Base-by-base conservation (phyloP, 2,797 vertebrate species). In the Eutrigla gurnardus region DNA sequence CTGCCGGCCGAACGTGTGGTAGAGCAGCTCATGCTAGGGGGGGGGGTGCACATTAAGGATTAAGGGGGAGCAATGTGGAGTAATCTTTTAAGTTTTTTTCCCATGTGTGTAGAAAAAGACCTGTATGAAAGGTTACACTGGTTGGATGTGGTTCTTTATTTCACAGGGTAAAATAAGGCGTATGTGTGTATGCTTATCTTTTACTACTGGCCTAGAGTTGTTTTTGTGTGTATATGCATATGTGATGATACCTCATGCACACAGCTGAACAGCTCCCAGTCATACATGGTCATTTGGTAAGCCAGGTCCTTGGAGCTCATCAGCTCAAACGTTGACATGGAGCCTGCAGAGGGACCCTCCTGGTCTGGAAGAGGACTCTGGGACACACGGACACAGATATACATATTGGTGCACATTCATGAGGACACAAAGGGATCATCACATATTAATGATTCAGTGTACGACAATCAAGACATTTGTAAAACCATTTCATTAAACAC, bases 271-370 rank as follows among this genome's bases (percentile, higher is more conserved):
- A 99, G 97, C 71, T 99, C 98, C 98, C 97, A 99, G 78, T 99
- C 98, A 74, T 96, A 98, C 86, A 97, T 87, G 6, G 98, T 99
- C 97, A 99, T 98, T 85, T 99, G 98, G 91, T 97, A 96, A 7
- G 98, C 98, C 88, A 99, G 90, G 85, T 99, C 98, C 90, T 98
- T 99, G 18, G 98, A 99, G 89, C 98, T 99, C 98, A 99, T 99
- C 86, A 99, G 91, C 92, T 99, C 98, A 78, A 99, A 99, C 0
- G 96, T 98, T 86, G 96, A 96, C 91, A 99, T 95, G 57, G 97
- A 98, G 65, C 98, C 97, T 52, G 95, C 60, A 15, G 97, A 95
- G 7, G 98, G 97, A 63, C 98, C 98, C 85, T 99, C 98, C 88
- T 99, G 98, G 88, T 99, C 98, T 82, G 97, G 95, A 74, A 98